These are phyloP conservation scores for Tetragnatha montana DNA, from an alignment of 2,888 invertebrate species.

Conservation along the genomic window DNA sequence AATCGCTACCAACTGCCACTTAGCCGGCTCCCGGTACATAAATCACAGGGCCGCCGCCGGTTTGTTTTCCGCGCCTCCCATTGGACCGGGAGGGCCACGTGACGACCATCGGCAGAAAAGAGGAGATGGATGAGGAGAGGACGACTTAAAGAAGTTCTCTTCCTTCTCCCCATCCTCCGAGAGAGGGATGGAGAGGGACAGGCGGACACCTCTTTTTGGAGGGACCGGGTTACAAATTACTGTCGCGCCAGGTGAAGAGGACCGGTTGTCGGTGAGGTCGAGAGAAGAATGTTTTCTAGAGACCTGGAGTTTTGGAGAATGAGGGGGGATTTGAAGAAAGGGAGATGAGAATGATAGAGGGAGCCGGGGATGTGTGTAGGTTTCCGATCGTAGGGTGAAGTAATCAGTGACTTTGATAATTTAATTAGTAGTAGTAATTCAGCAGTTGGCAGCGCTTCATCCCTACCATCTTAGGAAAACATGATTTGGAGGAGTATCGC, in stretches of 20 bases:
- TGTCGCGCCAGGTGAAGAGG: neutral
- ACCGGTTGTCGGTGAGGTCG: slow-evolving; percentile 21
- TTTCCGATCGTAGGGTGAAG: too few relatives aligned
- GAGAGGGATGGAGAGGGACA: slow-evolving; percentile 45
- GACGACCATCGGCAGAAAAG: slow-evolving; percentile 66
- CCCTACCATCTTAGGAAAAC: too few relatives aligned
- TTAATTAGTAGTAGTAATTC: too few relatives aligned
- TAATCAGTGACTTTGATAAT: too few relatives aligned
- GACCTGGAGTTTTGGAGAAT: too few relatives aligned
- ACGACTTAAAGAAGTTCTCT: slow-evolving; percentile 43
- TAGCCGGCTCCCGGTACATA: slow-evolving; percentile 64
- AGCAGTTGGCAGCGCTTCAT: too few relatives aligned
- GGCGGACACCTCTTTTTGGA: slow-evolving; percentile 31
- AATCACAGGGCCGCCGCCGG: slow-evolving; percentile 60
- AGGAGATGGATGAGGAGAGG: slow-evolving; percentile 48
- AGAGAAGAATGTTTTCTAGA: too few relatives aligned
- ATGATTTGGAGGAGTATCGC: too few relatives aligned
- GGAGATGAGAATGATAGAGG: too few relatives aligned
- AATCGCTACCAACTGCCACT: slow-evolving; percentile 72
- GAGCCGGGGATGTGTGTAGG: too few relatives aligned
- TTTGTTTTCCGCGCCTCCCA: slow-evolving; percentile 66
- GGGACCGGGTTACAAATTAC: slow-evolving; percentile 44
- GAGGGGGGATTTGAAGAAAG: too few relatives aligned
- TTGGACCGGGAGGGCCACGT: slow-evolving; percentile 67
- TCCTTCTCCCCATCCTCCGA: neutral